Percentiles rank a stretch among this genome's conserved stretches.
Evolutionary conservation across 2,797 vertebrate genomes (phyloP).

Genomic region (Gadopsis marmoratus): DNA sequence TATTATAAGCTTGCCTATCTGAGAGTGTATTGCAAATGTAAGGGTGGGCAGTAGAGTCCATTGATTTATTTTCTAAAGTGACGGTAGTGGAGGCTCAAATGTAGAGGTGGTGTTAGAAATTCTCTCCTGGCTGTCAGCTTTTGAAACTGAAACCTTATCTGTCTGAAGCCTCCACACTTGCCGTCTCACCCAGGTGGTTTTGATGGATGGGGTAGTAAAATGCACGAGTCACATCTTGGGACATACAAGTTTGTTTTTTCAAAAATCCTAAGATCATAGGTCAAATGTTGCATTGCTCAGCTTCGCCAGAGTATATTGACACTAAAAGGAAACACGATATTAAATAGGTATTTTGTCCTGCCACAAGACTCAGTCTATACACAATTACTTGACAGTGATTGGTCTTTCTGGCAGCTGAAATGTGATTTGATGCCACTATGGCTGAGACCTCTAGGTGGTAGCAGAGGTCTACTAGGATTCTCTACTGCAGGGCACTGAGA

Average conservation of each 20-base stretch:
- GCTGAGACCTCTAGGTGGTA: slow-evolving; percentile 80
- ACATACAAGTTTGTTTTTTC: slow-evolving; percentile 7
- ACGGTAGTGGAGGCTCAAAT: slow-evolving; percentile 39
- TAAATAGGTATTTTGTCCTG: not conserved
- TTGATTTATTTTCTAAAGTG: slow-evolving; percentile 9
- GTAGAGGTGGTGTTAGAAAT: slow-evolving; percentile 33
- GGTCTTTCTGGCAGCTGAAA: slow-evolving; percentile 1
- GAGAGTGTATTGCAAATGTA: slow-evolving; percentile 51
- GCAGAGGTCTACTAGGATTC: slow-evolving; percentile 80
- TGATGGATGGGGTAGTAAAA: slow-evolving; percentile 40
- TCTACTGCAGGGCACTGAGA: slow-evolving; percentile 42
- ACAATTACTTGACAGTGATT: slow-evolving; percentile 12
- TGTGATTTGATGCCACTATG: slow-evolving; percentile 22
- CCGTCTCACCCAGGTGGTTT: slow-evolving; percentile 36
- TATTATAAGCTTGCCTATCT: slow-evolving; percentile 49
- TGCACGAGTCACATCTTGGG: slow-evolving; percentile 18
- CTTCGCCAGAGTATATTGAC: not conserved
- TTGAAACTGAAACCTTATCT: slow-evolving; percentile 59
- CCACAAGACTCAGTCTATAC: not conserved
- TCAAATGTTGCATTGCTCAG: not conserved
- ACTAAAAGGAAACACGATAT: not conserved
- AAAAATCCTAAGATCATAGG: slow-evolving; percentile 6
- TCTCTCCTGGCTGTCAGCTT: slow-evolving; percentile 41
- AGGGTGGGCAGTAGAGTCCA: slow-evolving; percentile 19
- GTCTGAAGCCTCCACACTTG: slow-evolving; percentile 36